A percentile compares a stretch with the other conserved stretches of the same genome.
Evolutionary conservation across 2,888 invertebrate genomes (phyloP).

Genomic region (Chouioia cunea): DNA sequence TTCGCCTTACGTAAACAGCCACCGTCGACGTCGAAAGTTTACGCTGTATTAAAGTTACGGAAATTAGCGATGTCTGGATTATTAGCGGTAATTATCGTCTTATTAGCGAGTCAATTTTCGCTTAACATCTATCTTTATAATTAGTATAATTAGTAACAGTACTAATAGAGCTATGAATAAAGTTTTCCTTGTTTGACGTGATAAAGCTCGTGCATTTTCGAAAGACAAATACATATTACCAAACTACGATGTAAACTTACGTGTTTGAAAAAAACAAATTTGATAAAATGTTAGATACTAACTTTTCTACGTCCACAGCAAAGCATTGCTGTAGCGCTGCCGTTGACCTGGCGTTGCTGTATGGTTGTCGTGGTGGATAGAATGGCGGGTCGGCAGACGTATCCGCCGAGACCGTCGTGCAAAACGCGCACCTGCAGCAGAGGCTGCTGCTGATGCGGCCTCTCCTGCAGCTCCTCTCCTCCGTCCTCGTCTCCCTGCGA

Average conservation of each 20-base stretch:
- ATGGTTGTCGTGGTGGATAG: conserved; percentile 68
- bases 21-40: too few species aligned
- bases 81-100: too few species aligned
- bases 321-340: conserved; percentile 90
- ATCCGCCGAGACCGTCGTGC: conserved; percentile 63
- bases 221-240: too few species aligned
- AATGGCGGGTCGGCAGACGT: conserved; percentile 59
- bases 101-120: too few species aligned
- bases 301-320: conserved; percentile 96
- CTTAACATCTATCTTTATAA: too few species aligned
- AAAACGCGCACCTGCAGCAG: conserved; percentile 66
- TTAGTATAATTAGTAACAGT: too few species aligned
- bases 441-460: conserved; percentile 57
- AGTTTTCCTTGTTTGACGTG: too few species aligned
- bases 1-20: background rate
- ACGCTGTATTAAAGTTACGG: too few species aligned
- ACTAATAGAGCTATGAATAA: too few species aligned
- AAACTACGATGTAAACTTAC: too few species aligned
- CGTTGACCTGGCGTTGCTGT: conserved; percentile 68
- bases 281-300: conserved; percentile 61
- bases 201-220: too few species aligned
- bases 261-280: conserved; percentile 34
- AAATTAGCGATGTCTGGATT: too few species aligned
- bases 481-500: conserved; percentile 63
- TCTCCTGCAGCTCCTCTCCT: conserved; percentile 60